A percentile compares a stretch with the other conserved stretches of the same genome.
Conservation (phyloP, 2,113 vertebrate genomes). For the Progne subis region DNA sequence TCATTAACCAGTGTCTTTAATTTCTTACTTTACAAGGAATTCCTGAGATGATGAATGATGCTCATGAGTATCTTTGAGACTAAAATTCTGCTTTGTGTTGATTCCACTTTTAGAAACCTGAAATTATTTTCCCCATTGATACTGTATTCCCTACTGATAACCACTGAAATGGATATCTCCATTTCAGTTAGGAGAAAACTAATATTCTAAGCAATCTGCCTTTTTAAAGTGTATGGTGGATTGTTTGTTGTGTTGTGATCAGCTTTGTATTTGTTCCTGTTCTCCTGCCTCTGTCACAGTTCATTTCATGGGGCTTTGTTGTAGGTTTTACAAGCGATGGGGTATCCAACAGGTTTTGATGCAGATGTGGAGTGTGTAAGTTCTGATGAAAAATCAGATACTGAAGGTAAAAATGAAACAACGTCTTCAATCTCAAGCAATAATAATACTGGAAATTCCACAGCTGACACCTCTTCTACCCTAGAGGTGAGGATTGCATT, state of each 20-base stretch:
- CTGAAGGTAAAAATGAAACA: conserved; percentile 94
- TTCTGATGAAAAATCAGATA: conserved; percentile 97
- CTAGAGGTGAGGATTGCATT: conserved; percentile 83
- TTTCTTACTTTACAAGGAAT: not conserved
- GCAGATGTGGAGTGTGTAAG: conserved; percentile 94
- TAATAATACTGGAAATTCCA: conserved; percentile 95
- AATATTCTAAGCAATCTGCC: not conserved
- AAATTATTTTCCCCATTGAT: not conserved
- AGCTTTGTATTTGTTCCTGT: not conserved
- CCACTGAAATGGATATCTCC: not conserved
- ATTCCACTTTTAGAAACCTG: not conserved
- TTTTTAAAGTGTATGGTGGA: not conserved
- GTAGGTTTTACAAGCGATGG: conserved; percentile 97
- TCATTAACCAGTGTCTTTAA: not conserved
- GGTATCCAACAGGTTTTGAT: conserved; percentile 96
- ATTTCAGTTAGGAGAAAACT: not conserved
- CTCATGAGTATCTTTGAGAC: not conserved
- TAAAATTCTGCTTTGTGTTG: not conserved
- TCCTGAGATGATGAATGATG: not conserved
- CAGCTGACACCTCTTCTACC: conserved; percentile 91
- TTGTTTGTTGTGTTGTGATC: not conserved
- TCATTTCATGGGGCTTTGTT: conserved; percentile 16
- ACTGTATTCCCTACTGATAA: not conserved
- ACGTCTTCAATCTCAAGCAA: conserved; percentile 91
- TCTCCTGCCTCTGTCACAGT: not conserved